phyloP scores from a whole-genome alignment of 2,888 invertebrate genomes.

The Orthosia gracilis region DNA sequence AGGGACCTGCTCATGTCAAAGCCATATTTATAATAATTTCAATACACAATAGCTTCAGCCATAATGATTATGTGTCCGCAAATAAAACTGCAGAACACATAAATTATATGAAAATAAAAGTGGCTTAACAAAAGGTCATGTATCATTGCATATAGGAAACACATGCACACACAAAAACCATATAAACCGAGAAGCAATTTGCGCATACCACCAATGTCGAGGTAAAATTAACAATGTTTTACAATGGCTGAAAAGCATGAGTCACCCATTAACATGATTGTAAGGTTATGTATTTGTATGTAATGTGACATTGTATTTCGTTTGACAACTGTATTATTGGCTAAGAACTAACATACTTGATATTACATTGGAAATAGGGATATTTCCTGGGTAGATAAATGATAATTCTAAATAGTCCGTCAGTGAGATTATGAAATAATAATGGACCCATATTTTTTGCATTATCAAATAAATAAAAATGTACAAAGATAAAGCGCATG shows the following conservation, averaged over 20 bases:
- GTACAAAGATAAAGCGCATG: too few species aligned
- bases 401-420: too few species aligned
- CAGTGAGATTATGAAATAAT: too few species aligned
- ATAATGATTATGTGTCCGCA: neutral
- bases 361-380: too few species aligned
- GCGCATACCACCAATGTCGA: conserved; percentile 56
- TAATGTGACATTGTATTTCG: conserved; percentile 47
- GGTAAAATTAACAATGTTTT: conserved; percentile 52
- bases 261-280: conserved; percentile 51
- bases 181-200: conserved; percentile 49
- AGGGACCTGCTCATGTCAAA: neutral
- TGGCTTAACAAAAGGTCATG: conserved; percentile 49
- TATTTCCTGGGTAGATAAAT: too few species aligned
- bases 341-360: conserved; percentile 3
- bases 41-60: neutral
- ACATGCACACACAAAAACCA: conserved; percentile 39
- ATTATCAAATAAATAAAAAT: too few species aligned
- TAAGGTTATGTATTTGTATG: conserved; percentile 46
- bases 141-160: conserved; percentile 54
- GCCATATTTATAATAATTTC: neutral
- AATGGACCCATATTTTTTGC: too few species aligned
- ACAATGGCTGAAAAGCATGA: conserved; percentile 56
- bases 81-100: conserved; percentile 16
- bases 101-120: conserved; percentile 37
- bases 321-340: conserved; percentile 41